These are phyloP conservation scores for Papilio polyxenes DNA, from an alignment of 1,140 invertebrate genomes.

Conservation along the genomic window DNA sequence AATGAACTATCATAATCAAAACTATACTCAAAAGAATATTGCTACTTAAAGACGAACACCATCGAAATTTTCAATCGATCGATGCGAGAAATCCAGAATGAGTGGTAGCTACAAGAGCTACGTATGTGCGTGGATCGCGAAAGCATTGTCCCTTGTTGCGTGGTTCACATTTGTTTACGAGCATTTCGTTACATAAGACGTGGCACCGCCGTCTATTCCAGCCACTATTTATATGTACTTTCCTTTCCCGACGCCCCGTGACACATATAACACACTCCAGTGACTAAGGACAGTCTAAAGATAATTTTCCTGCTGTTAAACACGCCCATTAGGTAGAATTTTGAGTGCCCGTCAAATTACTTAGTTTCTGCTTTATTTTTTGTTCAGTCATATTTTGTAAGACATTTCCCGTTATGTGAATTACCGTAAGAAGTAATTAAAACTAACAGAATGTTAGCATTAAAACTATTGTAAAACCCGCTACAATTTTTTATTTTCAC, in stretches of 20 bases:
- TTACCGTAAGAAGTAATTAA: constrained; percentile 43
- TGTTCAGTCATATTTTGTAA: constrained; percentile 40
- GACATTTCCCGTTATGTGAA: constrained; percentile 44
- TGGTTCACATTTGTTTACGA: constrained; percentile 65
- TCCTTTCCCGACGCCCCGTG: constrained; percentile 62
- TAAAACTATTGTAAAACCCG: constrained; percentile 24
- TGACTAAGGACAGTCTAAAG: constrained; percentile 66
- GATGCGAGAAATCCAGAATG: not conserved
- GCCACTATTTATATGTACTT: constrained; percentile 70
- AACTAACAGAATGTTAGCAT: constrained; percentile 24
- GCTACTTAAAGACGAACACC: not conserved
- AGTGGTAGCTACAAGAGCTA: not conserved
- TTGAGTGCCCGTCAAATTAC: constrained; percentile 45
- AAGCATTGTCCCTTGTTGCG: constrained; percentile 40
- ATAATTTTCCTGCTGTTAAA: constrained; percentile 57
- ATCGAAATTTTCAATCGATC: not conserved
- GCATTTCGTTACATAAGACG: constrained; percentile 67
- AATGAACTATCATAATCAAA: no score
- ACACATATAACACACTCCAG: constrained; percentile 64
- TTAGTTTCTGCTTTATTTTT: constrained; percentile 43
- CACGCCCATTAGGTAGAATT: constrained; percentile 49
- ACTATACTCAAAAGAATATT: no score
- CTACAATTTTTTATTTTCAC: not conserved
- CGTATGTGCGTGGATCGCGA: constrained; percentile 29
- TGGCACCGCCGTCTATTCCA: constrained; percentile 55